Evolutionary conservation across 2,113 vertebrate genomes (phyloP).

Genomic region (Tetrax tetrax): DNA sequence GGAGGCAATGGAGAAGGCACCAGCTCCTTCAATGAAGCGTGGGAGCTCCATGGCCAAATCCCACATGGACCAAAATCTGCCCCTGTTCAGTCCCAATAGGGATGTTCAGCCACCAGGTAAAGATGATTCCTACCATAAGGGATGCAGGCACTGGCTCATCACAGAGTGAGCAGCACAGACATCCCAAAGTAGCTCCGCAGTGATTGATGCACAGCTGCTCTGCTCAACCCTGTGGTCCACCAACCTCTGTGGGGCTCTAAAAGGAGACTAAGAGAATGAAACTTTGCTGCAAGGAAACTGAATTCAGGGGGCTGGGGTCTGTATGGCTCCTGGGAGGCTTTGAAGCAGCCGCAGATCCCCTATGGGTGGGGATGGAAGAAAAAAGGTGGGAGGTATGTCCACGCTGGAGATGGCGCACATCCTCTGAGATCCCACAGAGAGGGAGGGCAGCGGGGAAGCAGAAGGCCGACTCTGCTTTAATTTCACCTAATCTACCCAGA

Average conservation of each 20-base stretch:
- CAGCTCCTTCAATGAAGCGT: neutral
- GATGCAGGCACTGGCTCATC: neutral
- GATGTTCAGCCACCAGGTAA: neutral
- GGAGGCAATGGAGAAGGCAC: neutral
- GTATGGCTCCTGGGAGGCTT: neutral
- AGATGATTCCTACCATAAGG: neutral
- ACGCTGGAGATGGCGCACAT: fast-evolving
- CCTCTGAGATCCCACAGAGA: neutral
- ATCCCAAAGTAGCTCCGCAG: neutral
- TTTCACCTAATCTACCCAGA: slow-evolving; percentile 38
- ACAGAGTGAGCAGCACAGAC: neutral
- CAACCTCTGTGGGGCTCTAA: neutral
- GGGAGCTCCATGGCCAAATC: neutral
- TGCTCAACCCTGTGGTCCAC: neutral
- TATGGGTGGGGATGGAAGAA: neutral
- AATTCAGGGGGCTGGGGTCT: too few species aligned
- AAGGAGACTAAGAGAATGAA: neutral
- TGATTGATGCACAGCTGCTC: neutral
- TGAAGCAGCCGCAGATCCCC: neutral
- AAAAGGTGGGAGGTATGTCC: neutral
- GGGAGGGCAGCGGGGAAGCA: neutral
- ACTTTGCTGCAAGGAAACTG: neutral
- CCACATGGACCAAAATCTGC: neutral
- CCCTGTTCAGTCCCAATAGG: neutral
- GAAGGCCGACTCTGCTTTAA: neutral